A percentile compares a stretch with the other conserved stretches of the same genome.
Evolutionary conservation across 2,888 invertebrate species (phyloP).

Genomic region (Emmelina monodactyla): DNA sequence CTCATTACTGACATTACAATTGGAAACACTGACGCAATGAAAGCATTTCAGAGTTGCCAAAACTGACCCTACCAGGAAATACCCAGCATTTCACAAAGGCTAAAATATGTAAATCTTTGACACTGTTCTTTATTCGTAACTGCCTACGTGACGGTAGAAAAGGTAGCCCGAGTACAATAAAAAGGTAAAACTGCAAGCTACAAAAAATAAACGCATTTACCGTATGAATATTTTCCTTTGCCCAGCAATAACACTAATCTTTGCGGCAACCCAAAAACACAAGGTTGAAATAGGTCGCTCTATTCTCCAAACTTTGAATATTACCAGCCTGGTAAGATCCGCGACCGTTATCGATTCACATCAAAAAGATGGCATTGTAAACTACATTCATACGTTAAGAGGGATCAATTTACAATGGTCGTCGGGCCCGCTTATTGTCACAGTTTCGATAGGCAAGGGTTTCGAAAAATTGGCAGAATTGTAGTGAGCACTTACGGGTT

Average conservation of each 20-base stretch:
- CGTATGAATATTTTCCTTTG: constrained; percentile 33
- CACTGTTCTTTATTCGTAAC: too few species aligned
- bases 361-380: constrained; percentile 8
- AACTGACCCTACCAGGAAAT: too few species aligned
- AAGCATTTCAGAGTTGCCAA: too few species aligned
- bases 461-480: constrained; percentile 42
- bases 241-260: constrained; percentile 34
- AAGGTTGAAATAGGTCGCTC: constrained; percentile 38
- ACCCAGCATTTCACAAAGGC: too few species aligned
- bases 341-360: neutral
- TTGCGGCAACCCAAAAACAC: constrained; percentile 33
- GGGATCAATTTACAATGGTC: constrained; percentile 23
- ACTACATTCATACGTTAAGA: constrained; percentile 13
- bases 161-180: too few species aligned
- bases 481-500: constrained; percentile 44
- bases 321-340: neutral
- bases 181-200: too few species aligned
- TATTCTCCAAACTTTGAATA: constrained; percentile 23
- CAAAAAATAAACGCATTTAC: too few species aligned
- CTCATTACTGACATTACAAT: too few species aligned
- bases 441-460: constrained; percentile 42
- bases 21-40: too few species aligned
- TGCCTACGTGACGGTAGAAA: too few species aligned
- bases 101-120: too few species aligned
- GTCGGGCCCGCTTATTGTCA: constrained; percentile 45